These are phyloP conservation scores for Rhinichthys klamathensis DNA, from an alignment of 2,113 vertebrate species.

Conservation along the genomic window DNA sequence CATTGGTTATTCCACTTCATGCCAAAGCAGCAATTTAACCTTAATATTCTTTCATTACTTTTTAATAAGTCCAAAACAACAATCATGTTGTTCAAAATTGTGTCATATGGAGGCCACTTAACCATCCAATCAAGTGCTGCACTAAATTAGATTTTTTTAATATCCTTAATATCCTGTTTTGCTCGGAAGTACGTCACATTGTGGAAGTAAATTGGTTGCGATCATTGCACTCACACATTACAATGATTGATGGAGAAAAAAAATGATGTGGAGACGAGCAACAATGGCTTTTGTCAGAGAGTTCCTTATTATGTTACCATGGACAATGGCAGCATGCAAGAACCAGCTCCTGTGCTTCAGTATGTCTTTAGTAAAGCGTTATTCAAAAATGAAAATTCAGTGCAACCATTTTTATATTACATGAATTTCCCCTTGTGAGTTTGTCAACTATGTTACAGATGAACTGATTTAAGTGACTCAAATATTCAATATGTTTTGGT, in stretches of 20 bases:
- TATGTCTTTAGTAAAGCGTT: not conserved
- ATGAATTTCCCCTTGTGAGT: too few species aligned
- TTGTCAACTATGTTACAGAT: too few species aligned
- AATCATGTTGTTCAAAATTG: not conserved
- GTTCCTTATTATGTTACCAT: constrained; percentile 10
- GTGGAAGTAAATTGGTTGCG: not conserved
- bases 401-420: not conserved
- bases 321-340: not conserved
- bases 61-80: not conserved
- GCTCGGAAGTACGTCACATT: not conserved
- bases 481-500: too few species aligned
- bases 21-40: not conserved
- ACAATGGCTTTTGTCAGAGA: not conserved
- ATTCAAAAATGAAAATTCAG: not conserved
- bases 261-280: not conserved
- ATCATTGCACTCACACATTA: not conserved
- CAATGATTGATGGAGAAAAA: constrained; percentile 1
- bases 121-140: not conserved
- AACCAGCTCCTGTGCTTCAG: not conserved
- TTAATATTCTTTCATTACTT: not conserved
- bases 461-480: too few species aligned
- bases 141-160: not conserved
- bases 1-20: not conserved
- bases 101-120: not conserved
- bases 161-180: not conserved